A percentile compares a stretch with the other conserved stretches of the same genome.
Conservation (phyloP, 2,888 invertebrate species). For the Heteropelma amictum region DNA sequence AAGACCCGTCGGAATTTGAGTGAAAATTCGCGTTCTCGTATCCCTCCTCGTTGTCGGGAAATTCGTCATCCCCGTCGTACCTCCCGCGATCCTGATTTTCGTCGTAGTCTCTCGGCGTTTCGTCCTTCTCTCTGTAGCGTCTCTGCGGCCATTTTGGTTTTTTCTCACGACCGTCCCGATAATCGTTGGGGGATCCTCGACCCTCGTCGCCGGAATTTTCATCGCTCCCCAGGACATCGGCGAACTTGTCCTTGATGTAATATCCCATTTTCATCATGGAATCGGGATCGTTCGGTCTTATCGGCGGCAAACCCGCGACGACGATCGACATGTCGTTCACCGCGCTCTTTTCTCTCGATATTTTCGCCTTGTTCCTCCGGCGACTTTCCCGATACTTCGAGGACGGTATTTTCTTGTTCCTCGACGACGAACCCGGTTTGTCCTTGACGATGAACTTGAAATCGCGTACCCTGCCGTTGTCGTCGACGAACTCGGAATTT, state of each 20-base stretch:
- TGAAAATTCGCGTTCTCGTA: neutral
- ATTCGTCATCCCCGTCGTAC: no score
- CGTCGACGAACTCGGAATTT: neutral
- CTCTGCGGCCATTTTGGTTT: neutral
- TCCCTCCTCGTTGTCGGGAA: no score
- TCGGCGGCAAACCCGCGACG: neutral
- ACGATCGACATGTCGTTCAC: neutral
- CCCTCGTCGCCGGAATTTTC: neutral
- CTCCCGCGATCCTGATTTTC: no score
- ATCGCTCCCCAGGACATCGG: neutral
- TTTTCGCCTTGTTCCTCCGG: neutral
- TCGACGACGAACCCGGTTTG: neutral
- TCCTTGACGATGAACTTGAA: slow-evolving; percentile 13
- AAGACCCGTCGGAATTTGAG: neutral
- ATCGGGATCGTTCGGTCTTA: slow-evolving; percentile 21
- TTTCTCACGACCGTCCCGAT: neutral
- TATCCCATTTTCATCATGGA: slow-evolving; percentile 30
- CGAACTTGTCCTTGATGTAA: slow-evolving; percentile 37
- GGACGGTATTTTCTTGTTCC: neutral
- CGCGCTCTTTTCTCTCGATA: neutral
- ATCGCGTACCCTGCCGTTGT: neutral
- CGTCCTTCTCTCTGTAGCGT: neutral
- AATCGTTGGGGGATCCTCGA: neutral
- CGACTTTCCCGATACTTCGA: neutral
- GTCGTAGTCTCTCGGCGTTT: no score